These are phyloP conservation scores for Phenganax marumi DNA, from an alignment of 92 coral and sea anemone genomes.

Conservation along the genomic window DNA sequence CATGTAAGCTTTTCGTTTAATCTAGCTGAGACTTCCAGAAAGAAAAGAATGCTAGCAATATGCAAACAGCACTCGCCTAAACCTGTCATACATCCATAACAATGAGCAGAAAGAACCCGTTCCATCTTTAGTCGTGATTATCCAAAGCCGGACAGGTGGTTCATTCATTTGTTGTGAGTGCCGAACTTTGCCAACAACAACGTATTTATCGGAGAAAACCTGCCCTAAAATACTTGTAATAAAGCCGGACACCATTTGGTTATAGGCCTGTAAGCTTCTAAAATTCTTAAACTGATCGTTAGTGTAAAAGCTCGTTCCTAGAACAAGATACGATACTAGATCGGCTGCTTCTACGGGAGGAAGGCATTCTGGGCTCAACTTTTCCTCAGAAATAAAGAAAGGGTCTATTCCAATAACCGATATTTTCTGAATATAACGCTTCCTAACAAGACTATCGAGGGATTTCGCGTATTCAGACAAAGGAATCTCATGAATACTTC, in stretches of 20 bases:
- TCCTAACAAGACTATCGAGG: slow-evolving; percentile 43
- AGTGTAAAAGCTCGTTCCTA: slow-evolving; percentile 57
- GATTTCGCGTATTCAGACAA: slow-evolving; percentile 52
- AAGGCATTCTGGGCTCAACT: slow-evolving; percentile 45
- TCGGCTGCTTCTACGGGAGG: slow-evolving; percentile 53
- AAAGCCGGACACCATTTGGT: slow-evolving; percentile 65
- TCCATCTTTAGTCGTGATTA: slow-evolving; percentile 54
- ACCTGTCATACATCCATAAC: slow-evolving; percentile 60
- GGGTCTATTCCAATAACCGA: slow-evolving; percentile 54
- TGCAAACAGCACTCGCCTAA: slow-evolving; percentile 45
- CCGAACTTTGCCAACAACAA: slow-evolving; percentile 55
- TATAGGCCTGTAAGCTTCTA: too few species aligned
- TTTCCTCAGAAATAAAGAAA: slow-evolving; percentile 25
- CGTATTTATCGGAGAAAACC: slow-evolving; percentile 49
- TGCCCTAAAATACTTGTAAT: slow-evolving; percentile 45
- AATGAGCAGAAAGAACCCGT: slow-evolving; percentile 52
- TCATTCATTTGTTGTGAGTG: slow-evolving; percentile 65
- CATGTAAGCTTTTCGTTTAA: slow-evolving; percentile 51
- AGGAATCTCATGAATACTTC: slow-evolving; percentile 40
- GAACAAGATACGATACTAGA: slow-evolving; percentile 46
- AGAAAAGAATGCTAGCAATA: slow-evolving; percentile 53
- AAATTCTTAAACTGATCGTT: slow-evolving; percentile 31
- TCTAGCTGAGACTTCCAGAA: slow-evolving; percentile 49
- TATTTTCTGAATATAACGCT: slow-evolving; percentile 54
- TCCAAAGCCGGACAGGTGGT: slow-evolving; percentile 45